These are phyloP conservation scores for Macropus fuliginosus DNA, from an alignment of 2,797 vertebrate genomes.

Conservation along the genomic window DNA sequence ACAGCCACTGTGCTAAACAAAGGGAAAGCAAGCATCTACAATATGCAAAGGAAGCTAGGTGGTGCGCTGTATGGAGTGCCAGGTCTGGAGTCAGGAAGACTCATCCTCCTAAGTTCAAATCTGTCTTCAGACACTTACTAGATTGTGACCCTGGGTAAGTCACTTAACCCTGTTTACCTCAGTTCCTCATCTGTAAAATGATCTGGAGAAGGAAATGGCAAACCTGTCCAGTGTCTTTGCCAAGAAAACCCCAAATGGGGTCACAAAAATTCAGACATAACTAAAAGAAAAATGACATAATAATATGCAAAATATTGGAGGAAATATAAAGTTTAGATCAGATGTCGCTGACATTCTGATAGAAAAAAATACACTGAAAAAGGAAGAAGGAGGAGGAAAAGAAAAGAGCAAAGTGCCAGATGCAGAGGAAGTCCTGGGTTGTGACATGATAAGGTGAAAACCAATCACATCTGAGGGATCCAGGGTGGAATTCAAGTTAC, in stretches of 20 bases:
- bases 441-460: no score
- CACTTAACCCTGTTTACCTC: background rate
- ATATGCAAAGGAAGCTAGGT: background rate
- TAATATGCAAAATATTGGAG: no score
- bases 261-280: no score
- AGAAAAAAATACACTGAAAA: no score
- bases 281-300: no score
- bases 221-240: background rate
- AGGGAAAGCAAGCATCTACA: background rate
- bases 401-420: no score
- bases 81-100: background rate
- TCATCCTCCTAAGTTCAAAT: background rate
- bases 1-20: background rate
- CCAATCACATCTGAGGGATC: no score
- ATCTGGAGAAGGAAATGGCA: background rate
- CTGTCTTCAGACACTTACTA: background rate
- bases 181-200: background rate
- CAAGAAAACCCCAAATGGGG: background rate
- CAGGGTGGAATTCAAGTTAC: no score
- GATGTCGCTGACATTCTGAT: no score
- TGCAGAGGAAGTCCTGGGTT: no score
- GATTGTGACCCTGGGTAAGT: background rate
- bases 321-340: no score
- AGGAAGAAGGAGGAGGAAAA: no score
- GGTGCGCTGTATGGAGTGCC: background rate